Base-by-base conservation (phyloP, 2,888 invertebrate species). In the Plutella xylostella region DNA sequence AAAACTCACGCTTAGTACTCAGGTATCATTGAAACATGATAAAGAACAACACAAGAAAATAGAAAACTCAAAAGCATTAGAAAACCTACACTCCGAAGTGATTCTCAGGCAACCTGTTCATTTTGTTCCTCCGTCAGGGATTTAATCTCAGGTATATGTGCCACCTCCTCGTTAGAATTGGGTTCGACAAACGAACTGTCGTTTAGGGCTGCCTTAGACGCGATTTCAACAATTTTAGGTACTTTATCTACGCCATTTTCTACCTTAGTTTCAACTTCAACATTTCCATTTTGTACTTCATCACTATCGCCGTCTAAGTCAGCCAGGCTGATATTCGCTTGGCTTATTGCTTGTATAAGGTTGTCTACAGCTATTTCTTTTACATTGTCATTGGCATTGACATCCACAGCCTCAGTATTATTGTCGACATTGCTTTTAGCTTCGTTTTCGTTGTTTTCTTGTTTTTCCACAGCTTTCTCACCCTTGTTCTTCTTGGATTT, bases 261-360 rank as follows among this genome's bases (percentile, higher is more conserved):
- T 4, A 25, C 19, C 20, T 33, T 37, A 20, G 17, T n/a, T 31
- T 20, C 19, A 22, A 46, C 43, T 25, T 50, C 12, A n/a, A 9
- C 14, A 7, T n/a, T 15, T 12, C 15, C 18, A 19, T 43, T 34
- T 19, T 20, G 20, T 18, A 21, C 43, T 47, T 42, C 60, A 11
- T 51, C 52, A 14, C 55, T 21, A n/a, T n/a, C n/a, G 21, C 20
- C 11, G 21, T 76, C 72, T 45, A 75, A 51, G 45, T 75, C 71
- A 43, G 61, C 60, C 7, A 74, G 53, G 48, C 72, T 70, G 2
- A 75, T 70, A 48, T 76, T 74, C 0, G 72, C 69, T 48, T 60
- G 66, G 46, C 67, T 74, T 4, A 78, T 73, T 0, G 76, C 80
- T 52, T 79, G 62, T 48, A 77, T 65, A 28, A 82, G 55, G 46